Percentiles rank a stretch among this genome's conserved stretches.
Conservation (phyloP, 2,888 invertebrate genomes). For the Uropetala carovei region DNA sequence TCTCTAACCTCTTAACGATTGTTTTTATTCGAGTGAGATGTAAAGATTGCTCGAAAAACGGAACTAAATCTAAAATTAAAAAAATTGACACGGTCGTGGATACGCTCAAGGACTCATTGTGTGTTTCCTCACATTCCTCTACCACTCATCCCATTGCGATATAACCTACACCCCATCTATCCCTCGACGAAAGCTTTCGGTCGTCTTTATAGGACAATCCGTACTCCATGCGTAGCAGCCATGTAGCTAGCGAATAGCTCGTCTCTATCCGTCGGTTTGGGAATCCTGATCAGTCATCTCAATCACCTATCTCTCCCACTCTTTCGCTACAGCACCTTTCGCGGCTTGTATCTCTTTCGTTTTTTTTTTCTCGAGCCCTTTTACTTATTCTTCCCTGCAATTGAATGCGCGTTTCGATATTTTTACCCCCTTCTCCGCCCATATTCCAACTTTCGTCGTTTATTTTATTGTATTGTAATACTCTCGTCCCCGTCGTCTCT, state of each 20-base stretch:
- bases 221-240: no score
- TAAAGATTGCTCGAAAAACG: conserved; percentile 40
- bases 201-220: neutral
- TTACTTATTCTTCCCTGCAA: neutral
- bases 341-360: neutral
- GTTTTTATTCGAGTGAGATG: conserved; percentile 24
- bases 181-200: neutral
- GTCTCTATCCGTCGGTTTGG: neutral
- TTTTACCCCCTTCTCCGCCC: neutral
- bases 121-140: neutral
- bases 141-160: neutral
- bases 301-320: no score
- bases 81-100: neutral
- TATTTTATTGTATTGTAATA: neutral
- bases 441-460: neutral
- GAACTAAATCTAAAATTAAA: neutral
- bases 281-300: neutral
- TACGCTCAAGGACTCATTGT: conserved; percentile 36
- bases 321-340: no score
- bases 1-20: neutral
- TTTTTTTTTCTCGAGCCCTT: neutral
- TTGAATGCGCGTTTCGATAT: neutral
- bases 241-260: neutral
- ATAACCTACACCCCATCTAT: neutral
- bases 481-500: neutral